Conservation (phyloP, 1,140 invertebrate genomes). For the Scaptodrosophila lebanonensis region DNA sequence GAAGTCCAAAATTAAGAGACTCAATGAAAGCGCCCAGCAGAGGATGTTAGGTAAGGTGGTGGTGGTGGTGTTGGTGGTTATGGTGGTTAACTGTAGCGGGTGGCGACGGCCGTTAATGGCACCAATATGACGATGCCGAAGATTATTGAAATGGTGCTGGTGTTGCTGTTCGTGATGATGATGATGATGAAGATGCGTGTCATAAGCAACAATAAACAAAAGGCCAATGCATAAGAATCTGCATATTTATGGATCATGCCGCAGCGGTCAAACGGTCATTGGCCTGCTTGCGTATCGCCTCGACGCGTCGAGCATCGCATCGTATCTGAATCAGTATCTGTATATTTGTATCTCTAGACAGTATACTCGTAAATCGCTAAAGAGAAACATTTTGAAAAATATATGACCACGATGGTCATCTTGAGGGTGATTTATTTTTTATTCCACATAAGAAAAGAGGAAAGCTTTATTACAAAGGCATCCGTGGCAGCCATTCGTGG, state of each 20-base stretch:
- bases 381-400: no score
- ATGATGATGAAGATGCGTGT: no score
- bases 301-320: slow-evolving; percentile 20
- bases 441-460: no score
- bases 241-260: slow-evolving; percentile 55
- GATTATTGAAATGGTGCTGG: no score
- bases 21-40: slow-evolving; percentile 40
- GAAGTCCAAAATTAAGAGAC: slow-evolving; percentile 15
- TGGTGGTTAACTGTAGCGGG: neutral
- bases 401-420: no score
- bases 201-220: neutral
- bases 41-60: slow-evolving; percentile 61
- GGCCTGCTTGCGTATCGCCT: slow-evolving; percentile 56
- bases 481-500: no score
- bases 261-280: slow-evolving; percentile 74
- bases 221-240: slow-evolving; percentile 44
- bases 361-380: no score
- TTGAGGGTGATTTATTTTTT: no score
- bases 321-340: slow-evolving; percentile 13
- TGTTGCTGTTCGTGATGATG: no score
- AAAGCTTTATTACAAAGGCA: no score
- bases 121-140: slow-evolving; percentile 41
- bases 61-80: neutral
- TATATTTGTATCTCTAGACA: neutral
- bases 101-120: slow-evolving; percentile 49